Evolutionary conservation across 2,888 invertebrate genomes (phyloP), one percentile per base, ranked within the genome.

Genomic region (Argyresthia albistria): DNA sequence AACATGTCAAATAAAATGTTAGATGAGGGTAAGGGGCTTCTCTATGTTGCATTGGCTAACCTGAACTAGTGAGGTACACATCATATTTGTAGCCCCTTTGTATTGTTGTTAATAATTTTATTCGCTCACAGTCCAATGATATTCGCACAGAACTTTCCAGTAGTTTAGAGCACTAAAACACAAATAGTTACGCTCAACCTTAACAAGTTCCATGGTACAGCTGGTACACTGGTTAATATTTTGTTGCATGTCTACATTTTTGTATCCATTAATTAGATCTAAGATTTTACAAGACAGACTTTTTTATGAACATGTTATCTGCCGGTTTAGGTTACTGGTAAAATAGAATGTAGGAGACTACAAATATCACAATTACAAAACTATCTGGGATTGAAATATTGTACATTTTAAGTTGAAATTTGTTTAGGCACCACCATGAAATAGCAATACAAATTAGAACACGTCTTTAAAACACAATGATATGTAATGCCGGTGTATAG

Each of bases 51-150:
- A 10, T 12, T 45, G 8, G 61, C 91, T 90, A 90, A 95, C 95
- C 95, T 95, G 95, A 94, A 83, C 93, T 93, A 84, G 93, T 94
- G 82, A 94, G 91, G 89, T 95, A 95, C 74, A 94, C 92, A 88
- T 95, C 95, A 83, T 93, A 91, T 80, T 91, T 90, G 84, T 93
- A 92, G 79, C 94, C 95, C 79, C 95, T 90, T 89, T 93, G 93
- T 80, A 95, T 90, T 62, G 94, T 91, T 72, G 95, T 95, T 75
- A 95, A 92, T 78, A 92, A 89, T 89, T 95, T 95, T 76, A 93
- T 91, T 79, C 93, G 91, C 77, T 89, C 89, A 76, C 93, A 91
- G 80, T 91, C 91, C 89, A 94, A 89, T 76, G 90, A 90, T 75
- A 90, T 88, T 77, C 89, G 90, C 81, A 94, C 88, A 75, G 91